These are phyloP conservation scores for Oryzias javanicus DNA, from an alignment of 2,113 vertebrate genomes.

Conservation along the genomic window DNA sequence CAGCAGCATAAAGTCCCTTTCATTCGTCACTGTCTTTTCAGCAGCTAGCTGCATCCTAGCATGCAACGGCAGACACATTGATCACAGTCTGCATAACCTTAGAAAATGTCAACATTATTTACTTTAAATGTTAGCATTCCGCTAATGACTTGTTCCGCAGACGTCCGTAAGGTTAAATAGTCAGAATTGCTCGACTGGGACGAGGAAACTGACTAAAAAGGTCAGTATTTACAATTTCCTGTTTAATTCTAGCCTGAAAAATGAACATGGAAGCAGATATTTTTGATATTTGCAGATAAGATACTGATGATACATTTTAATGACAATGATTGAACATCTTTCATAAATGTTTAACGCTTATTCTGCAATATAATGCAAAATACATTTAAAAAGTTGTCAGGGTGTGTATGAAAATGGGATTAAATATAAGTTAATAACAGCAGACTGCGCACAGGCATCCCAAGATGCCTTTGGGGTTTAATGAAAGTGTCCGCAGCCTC, in stretches of 20 bases:
- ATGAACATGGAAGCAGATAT: too few relatives aligned
- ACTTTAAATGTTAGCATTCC: background rate
- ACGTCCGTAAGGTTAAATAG: background rate
- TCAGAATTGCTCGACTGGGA: background rate
- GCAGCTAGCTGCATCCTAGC: background rate
- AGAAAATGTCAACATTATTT: background rate
- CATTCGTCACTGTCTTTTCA: slow-evolving; percentile 5
- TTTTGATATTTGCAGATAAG: background rate
- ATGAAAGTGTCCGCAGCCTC: slow-evolving; percentile 34
- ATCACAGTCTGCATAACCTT: slow-evolving; percentile 6
- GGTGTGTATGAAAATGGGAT: slow-evolving; percentile 9
- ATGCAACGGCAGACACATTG: background rate
- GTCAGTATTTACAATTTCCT: background rate
- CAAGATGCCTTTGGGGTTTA: slow-evolving; percentile 27
- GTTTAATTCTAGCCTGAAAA: too few relatives aligned
- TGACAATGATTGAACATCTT: slow-evolving; percentile 8
- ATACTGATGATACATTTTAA: slow-evolving; percentile 1
- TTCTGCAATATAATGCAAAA: background rate
- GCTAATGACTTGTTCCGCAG: background rate
- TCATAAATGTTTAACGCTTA: background rate
- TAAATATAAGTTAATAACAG: slow-evolving; percentile 25
- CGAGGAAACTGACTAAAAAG: background rate
- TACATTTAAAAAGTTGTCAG: slow-evolving; percentile 15
- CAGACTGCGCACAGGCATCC: slow-evolving; percentile 4
- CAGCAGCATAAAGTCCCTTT: background rate